Percentiles rank a stretch among this genome's conserved stretches.
Conservation (phyloP, 2,797 vertebrate genomes). For the Simalia tracyae region DNA sequence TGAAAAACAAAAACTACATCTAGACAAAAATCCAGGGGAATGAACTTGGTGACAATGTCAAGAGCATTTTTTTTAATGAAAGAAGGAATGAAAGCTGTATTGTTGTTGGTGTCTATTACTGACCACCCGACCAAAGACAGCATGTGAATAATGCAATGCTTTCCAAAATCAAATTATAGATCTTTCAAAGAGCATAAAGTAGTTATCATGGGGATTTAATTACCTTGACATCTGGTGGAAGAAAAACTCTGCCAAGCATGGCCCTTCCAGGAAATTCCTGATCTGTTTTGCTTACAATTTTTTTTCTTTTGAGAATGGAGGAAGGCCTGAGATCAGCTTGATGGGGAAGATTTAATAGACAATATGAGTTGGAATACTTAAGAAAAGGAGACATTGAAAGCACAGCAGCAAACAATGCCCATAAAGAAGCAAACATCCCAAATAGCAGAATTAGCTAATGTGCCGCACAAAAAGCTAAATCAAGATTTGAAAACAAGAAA, state of each 20-base stretch:
- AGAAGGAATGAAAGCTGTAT: neutral
- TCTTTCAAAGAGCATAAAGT: neutral
- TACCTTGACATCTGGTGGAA: neutral
- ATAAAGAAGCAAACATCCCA: neutral
- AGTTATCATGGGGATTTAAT: neutral
- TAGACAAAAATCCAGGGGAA: neutral
- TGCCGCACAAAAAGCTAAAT: neutral
- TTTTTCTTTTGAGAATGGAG: neutral
- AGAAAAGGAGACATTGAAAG: neutral
- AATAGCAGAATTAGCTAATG: neutral
- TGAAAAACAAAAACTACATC: neutral
- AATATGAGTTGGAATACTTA: neutral
- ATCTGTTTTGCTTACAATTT: neutral
- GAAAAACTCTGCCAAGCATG: neutral
- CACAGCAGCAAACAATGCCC: neutral
- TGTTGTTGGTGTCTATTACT: neutral
- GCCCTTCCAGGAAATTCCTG: neutral
- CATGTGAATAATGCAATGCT: neutral
- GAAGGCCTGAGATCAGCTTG: neutral
- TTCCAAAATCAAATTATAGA: neutral
- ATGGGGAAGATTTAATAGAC: neutral
- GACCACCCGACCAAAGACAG: neutral
- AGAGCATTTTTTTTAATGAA: neutral
- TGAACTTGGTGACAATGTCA: neutral
- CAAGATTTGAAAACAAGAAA: neutral